Conservation (phyloP, 92 coral and sea anemone species). For the Porites cylindrica region DNA sequence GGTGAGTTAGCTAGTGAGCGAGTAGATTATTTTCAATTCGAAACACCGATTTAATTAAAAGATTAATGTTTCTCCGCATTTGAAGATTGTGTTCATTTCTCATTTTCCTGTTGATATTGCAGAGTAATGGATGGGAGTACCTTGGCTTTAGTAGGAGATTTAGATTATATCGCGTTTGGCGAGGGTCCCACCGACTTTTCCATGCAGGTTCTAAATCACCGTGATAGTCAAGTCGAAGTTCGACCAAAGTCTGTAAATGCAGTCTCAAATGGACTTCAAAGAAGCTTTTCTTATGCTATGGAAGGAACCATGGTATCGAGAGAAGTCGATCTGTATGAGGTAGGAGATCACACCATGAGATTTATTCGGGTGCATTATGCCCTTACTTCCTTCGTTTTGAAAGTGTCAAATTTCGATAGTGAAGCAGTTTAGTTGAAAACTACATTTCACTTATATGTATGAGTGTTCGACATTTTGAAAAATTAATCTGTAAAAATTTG, state of each 20-base stretch:
- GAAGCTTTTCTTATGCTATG: constrained; percentile 65
- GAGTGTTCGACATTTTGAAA: too few species aligned
- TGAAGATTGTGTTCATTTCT: background rate
- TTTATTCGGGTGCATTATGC: background rate
- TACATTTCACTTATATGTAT: background rate
- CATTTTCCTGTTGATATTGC: background rate
- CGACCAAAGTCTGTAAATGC: background rate
- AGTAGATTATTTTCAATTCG: background rate
- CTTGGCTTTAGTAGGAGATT: constrained; percentile 12
- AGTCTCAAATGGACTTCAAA: constrained; percentile 19
- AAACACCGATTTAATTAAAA: too few species aligned
- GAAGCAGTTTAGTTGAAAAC: background rate
- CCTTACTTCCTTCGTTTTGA: background rate
- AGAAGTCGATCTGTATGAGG: constrained; percentile 36
- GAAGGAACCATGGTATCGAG: constrained; percentile 46
- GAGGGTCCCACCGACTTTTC: constrained; percentile 18
- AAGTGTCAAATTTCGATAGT: too few species aligned
- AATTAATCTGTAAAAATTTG: too few species aligned
- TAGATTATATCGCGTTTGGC: constrained; percentile 1
- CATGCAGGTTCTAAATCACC: constrained; percentile 3
- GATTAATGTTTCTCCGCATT: too few species aligned
- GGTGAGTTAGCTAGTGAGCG: background rate
- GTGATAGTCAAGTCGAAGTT: background rate
- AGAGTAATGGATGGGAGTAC: constrained; percentile 26
- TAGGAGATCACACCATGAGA: background rate